Base-by-base conservation (phyloP, 2,888 invertebrate species). In the Macaria notata region DNA sequence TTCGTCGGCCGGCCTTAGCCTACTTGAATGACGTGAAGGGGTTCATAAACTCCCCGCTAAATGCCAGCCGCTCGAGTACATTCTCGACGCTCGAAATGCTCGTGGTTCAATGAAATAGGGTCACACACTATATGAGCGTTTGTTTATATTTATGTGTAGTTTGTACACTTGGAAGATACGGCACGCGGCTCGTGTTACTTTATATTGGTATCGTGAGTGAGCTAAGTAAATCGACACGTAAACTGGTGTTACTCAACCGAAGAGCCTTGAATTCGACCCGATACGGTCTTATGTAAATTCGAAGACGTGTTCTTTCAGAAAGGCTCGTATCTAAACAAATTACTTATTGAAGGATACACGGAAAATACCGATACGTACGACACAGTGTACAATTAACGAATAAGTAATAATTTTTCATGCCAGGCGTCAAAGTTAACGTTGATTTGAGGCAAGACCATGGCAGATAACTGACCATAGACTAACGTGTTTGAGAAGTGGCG, bases 1-100 rank as follows among this genome's bases (percentile, higher is more conserved):
- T 84, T 90, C 88, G 82, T 79, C 73, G 87, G 70, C 84, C 90
- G 88, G 86, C 90, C 90, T 90, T 90, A 88, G 88, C 90, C 89
- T 76, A 89, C 76, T 84, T 88, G 79, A 77, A 73, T 82, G 81
- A 81, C 80, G 85, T 83, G 88, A 87, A 88, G 88, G 85, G 88
- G 84, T 81, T 75, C 77, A 75, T 77, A 75, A 68, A 64, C 69
- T 71, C 75, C 78, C 72, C 78, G 71, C 76, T 72, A 76, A 76
- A 77, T 72, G 70, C 74, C 75, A 72, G 72, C 61, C 63, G 66
- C 49, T 66, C 73, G 76, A 74, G 76, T 80, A 79, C 70, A 68
- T 77, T 81, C 80, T 71, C 78, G 76, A 71, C 71, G 64, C 61
- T 71, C 70, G 66, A 63, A 66, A 66, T 68, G 66, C 62, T 69